These are phyloP conservation scores for Rhinoderma darwinii DNA, from an alignment of 2,113 vertebrate species.

Conservation along the genomic window DNA sequence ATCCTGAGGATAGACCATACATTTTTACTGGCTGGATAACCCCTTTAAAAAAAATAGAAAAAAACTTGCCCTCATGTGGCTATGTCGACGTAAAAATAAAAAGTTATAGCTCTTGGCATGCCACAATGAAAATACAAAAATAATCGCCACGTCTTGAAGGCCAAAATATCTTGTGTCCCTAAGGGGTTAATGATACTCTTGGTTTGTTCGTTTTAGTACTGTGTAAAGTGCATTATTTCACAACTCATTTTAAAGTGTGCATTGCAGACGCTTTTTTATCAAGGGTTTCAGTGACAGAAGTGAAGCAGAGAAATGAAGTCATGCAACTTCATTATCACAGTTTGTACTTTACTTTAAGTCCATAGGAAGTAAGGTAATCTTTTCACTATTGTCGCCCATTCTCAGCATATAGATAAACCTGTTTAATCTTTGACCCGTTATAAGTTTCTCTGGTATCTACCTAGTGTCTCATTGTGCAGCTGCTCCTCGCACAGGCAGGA, in stretches of 20 bases:
- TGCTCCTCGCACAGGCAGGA: neutral
- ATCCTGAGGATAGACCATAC: too few relatives aligned
- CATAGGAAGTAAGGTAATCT: constrained; percentile 12
- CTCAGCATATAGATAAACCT: constrained; percentile 14
- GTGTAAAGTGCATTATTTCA: constrained; percentile 14
- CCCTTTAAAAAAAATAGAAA: too few relatives aligned
- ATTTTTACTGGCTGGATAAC: too few relatives aligned
- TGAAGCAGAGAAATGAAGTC: neutral
- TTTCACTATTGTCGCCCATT: neutral
- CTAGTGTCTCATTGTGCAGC: neutral
- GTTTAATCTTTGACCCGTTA: constrained; percentile 47
- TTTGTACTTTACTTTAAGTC: constrained; percentile 27
- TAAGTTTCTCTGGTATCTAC: constrained; percentile 13
- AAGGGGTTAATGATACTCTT: too few relatives aligned
- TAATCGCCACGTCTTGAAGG: too few relatives aligned
- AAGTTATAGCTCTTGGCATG: too few relatives aligned
- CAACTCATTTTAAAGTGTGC: neutral
- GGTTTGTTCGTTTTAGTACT: neutral
- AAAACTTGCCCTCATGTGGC: too few relatives aligned
- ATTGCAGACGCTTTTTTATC: neutral
- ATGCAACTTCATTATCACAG: constrained; percentile 19
- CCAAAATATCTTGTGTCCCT: too few relatives aligned
- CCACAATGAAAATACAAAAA: too few relatives aligned
- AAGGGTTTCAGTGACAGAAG: neutral
- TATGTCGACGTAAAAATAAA: too few relatives aligned